These are phyloP conservation scores for Cyrtodaria siliqua DNA, from an alignment of 2,888 invertebrate species.

Conservation along the genomic window DNA sequence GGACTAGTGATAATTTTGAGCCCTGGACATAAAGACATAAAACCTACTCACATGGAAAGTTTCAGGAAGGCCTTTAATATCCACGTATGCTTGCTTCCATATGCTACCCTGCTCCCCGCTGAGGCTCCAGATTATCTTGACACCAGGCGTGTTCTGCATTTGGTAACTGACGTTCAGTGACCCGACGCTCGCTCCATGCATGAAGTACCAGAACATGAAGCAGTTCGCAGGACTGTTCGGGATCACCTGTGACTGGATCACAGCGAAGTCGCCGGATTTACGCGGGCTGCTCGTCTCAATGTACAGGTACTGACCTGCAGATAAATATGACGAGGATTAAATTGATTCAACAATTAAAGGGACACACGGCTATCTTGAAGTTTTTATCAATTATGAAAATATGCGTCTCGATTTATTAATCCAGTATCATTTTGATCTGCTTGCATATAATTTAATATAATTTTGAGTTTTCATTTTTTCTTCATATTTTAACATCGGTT, in stretches of 20 bases:
- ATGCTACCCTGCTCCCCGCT: slow-evolving; percentile 72
- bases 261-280: slow-evolving; percentile 69
- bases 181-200: slow-evolving; percentile 78
- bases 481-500: too few relatives aligned
- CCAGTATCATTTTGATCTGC: too few relatives aligned
- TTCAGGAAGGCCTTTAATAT: slow-evolving; percentile 59
- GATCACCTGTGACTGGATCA: slow-evolving; percentile 73
- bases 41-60: slow-evolving; percentile 73
- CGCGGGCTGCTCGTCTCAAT: slow-evolving; percentile 76
- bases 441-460: too few relatives aligned
- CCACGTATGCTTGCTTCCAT: slow-evolving; percentile 75
- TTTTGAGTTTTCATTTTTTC: too few relatives aligned
- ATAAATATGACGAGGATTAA: too few relatives aligned
- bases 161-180: slow-evolving; percentile 72
- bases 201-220: slow-evolving; percentile 82
- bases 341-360: too few relatives aligned
- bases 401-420: too few relatives aligned
- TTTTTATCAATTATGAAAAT: too few relatives aligned
- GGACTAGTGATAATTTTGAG: too few relatives aligned
- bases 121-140: slow-evolving; percentile 55
- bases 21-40: too few relatives aligned
- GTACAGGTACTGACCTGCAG: slow-evolving; percentile 76
- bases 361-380: too few relatives aligned
- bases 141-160: slow-evolving; percentile 22
- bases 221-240: slow-evolving; percentile 68